Percentiles rank a stretch among this genome's conserved stretches.
Evolutionary conservation across 2,113 vertebrate genomes (phyloP).

Genomic region (Pholis gunnellus): DNA sequence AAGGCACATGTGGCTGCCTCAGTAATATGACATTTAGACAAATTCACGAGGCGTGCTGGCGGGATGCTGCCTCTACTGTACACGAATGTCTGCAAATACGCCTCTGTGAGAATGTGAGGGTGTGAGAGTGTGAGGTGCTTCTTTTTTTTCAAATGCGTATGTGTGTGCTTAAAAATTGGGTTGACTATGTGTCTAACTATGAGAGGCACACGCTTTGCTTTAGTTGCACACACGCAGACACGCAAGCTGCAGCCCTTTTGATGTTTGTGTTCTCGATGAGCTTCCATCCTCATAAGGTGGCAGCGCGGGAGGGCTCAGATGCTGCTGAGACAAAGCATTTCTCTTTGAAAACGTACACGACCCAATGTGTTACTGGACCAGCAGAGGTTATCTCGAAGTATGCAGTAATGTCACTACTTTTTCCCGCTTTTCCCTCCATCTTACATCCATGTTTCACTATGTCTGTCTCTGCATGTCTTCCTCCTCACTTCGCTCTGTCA

Average conservation of each 20-base stretch:
- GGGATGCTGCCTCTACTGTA: conserved; percentile 48
- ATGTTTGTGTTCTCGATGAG: conserved; percentile 56
- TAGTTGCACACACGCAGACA: conserved; percentile 25
- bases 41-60: conserved; percentile 48
- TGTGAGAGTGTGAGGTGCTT: background rate
- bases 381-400: conserved; percentile 38
- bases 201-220: conserved; percentile 39
- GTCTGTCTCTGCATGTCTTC: conserved; percentile 38
- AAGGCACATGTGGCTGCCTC: conserved; percentile 55
- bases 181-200: conserved; percentile 47
- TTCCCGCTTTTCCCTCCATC: background rate
- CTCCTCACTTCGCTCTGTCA: conserved; percentile 24
- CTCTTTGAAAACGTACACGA: conserved; percentile 53
- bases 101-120: conserved; percentile 10
- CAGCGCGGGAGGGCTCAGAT: conserved; percentile 39
- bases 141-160: conserved; percentile 13
- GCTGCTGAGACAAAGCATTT: conserved; percentile 44
- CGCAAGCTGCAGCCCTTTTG: conserved; percentile 47
- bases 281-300: conserved; percentile 23
- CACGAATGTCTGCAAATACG: conserved; percentile 34
- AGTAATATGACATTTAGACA: conserved; percentile 69
- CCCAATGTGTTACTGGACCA: conserved; percentile 33
- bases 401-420: conserved; percentile 3
- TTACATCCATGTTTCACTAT: conserved; percentile 1
- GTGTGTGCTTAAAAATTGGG: conserved; percentile 46